phyloP scores from a whole-genome alignment of 2,888 invertebrate species.

The Epirrita christyi region DNA sequence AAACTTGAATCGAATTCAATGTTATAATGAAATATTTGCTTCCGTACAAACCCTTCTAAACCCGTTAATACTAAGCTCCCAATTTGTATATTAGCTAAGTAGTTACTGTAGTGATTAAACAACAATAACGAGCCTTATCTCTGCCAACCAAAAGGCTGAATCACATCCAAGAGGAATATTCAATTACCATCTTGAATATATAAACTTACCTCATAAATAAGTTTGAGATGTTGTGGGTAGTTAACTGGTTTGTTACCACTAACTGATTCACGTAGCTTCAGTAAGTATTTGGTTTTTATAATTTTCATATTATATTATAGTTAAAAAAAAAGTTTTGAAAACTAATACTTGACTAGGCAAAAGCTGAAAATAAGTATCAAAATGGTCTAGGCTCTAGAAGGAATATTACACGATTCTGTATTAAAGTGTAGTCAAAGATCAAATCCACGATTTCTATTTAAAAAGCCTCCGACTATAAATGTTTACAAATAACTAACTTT shows the following conservation, averaged over 20 bases:
- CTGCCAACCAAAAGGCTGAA: slow-evolving; percentile 22
- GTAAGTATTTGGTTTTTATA: too few species aligned
- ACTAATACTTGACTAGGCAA: too few species aligned
- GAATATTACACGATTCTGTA: too few species aligned
- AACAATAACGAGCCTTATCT: slow-evolving; percentile 18
- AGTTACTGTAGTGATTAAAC: slow-evolving; percentile 13
- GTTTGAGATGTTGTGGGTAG: slow-evolving; percentile 29
- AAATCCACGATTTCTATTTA: too few species aligned
- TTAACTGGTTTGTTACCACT: slow-evolving; percentile 17
- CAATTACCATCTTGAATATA: slow-evolving; percentile 36
- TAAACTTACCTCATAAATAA: slow-evolving; percentile 39
- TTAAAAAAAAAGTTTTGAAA: too few species aligned
- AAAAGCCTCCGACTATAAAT: too few species aligned
- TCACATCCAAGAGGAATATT: slow-evolving; percentile 30
- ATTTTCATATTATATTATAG: too few species aligned
- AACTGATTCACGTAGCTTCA: slow-evolving; percentile 18
- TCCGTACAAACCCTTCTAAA: not conserved
- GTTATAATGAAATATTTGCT: not conserved
- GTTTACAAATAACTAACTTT: too few species aligned
- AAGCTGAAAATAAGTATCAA: too few species aligned
- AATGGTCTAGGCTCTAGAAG: too few species aligned
- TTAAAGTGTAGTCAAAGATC: too few species aligned
- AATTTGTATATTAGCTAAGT: not conserved
- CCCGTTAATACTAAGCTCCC: not conserved
- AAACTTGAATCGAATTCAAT: too few species aligned